A percentile compares a stretch with the other conserved stretches of the same genome.
Conservation (phyloP, 2,888 invertebrate species). For the Rhogogaster chlorosoma region DNA sequence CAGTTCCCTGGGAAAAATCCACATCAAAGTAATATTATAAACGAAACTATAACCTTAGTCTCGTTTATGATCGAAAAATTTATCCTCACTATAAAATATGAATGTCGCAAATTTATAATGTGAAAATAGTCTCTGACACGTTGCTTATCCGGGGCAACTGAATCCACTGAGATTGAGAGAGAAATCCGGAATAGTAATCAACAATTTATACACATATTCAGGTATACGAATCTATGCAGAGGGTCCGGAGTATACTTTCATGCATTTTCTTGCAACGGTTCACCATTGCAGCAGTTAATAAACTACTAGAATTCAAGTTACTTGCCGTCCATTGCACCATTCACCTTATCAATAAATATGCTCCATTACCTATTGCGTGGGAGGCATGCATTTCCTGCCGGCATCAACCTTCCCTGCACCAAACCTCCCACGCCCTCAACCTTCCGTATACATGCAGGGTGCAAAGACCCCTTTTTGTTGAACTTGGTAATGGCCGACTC, state of each 20-base stretch:
- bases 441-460: conserved; percentile 4
- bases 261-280: conserved; percentile 11
- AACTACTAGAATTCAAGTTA: neutral
- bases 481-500: conserved; percentile 36
- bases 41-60: too few relatives aligned
- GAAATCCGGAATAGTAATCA: neutral
- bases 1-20: too few relatives aligned
- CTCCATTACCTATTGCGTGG: conserved; percentile 27
- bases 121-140: too few relatives aligned
- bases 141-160: neutral
- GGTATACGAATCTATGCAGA: neutral
- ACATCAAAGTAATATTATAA: too few relatives aligned
- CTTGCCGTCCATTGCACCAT: conserved; percentile 26
- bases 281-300: conserved; percentile 33
- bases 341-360: conserved; percentile 46
- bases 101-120: too few relatives aligned
- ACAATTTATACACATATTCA: neutral
- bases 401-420: neutral
- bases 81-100: neutral
- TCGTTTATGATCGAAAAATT: neutral
- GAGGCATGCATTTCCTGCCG: conserved; percentile 40
- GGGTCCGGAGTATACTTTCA: neutral
- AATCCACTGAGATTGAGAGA: neutral
- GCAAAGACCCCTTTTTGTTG: neutral
- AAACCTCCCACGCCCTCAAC: conserved; percentile 37